Conservation (phyloP, 2,797 vertebrate genomes). For the Falco peregrinus region DNA sequence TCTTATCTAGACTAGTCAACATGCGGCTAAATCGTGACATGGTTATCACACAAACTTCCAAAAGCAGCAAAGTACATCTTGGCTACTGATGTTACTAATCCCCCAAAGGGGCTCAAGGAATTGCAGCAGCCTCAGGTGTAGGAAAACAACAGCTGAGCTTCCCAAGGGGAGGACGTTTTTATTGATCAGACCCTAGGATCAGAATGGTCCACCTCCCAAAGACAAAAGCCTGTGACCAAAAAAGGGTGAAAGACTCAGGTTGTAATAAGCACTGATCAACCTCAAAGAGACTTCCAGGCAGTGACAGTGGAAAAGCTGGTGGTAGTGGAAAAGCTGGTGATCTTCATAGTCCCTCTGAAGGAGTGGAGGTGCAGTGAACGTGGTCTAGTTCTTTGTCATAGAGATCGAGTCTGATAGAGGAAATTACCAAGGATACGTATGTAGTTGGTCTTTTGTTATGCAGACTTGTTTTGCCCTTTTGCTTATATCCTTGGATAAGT, state of each 20-base stretch:
- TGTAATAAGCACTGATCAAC: neutral
- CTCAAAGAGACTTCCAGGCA: neutral
- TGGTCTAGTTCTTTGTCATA: neutral
- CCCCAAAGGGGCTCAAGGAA: neutral
- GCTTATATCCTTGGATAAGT: neutral
- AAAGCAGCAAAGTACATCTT: neutral
- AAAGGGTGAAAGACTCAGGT: neutral
- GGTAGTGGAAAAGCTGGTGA: neutral
- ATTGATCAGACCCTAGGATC: neutral
- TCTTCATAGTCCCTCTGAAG: neutral
- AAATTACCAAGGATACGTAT: neutral
- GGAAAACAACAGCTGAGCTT: neutral
- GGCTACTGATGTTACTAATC: neutral
- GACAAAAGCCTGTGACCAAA: neutral
- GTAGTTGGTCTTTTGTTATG: neutral
- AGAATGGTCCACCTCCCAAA: neutral
- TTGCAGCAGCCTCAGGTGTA: neutral
- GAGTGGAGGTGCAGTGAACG: neutral
- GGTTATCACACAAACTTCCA: neutral
- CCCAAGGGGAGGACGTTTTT: neutral
- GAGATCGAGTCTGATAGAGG: neutral
- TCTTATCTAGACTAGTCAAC: neutral
- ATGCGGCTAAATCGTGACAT: neutral
- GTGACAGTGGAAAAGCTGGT: neutral
- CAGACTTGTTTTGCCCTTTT: neutral